These are phyloP conservation scores for Picathartes gymnocephalus DNA, from an alignment of 2,113 vertebrate genomes.

Conservation along the genomic window DNA sequence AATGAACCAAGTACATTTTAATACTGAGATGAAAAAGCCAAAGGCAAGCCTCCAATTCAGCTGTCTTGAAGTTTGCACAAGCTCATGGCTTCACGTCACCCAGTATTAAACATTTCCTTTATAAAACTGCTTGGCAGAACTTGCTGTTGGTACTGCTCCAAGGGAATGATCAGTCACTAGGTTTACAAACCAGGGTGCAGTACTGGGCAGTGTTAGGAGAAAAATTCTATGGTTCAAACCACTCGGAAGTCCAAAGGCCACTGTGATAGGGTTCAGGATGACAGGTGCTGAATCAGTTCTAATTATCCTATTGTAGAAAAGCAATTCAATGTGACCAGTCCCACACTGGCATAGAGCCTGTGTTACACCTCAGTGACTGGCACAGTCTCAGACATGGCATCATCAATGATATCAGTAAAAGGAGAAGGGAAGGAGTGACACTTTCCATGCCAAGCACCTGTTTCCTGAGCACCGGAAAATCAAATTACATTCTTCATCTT, in stretches of 20 bases:
- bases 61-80: not conserved
- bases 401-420: not conserved
- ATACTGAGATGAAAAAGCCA: not conserved
- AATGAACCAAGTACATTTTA: not conserved
- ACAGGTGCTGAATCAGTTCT: conserved; percentile 16
- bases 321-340: not conserved
- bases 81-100: not conserved
- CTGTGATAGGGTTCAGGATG: not conserved
- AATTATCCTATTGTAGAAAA: not conserved
- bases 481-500: not conserved
- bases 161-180: not conserved
- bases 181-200: not conserved
- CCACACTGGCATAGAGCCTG: not conserved
- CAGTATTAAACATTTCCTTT: not conserved
- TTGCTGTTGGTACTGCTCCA: not conserved
- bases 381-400: not conserved
- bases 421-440: not conserved
- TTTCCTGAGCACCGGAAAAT: not conserved
- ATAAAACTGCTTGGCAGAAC: not conserved
- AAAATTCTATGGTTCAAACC: not conserved
- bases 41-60: not conserved
- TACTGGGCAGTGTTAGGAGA: not conserved
- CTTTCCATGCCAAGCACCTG: not conserved
- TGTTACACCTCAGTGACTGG: conserved; percentile 16
- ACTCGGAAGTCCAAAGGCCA: not conserved